Conservation (phyloP, 2,797 vertebrate species). For the Siniperca undulata region DNA sequence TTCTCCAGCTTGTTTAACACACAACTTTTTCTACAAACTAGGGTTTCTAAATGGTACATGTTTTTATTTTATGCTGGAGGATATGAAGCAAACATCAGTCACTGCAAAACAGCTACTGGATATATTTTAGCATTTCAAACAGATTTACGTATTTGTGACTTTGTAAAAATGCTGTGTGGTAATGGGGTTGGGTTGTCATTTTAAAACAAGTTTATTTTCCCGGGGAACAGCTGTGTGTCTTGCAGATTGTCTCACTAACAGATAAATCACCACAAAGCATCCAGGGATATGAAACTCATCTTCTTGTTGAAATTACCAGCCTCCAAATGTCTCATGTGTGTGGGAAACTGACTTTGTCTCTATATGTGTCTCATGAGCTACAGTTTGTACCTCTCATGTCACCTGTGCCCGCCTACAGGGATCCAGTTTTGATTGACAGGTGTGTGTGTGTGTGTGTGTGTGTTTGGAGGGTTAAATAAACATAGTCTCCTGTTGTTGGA, state of each 20-base stretch:
- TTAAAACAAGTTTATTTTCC: constrained; percentile 56
- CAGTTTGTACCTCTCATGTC: constrained; percentile 11
- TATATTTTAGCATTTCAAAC: constrained; percentile 54
- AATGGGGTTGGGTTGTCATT: constrained; percentile 56
- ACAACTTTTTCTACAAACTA: constrained; percentile 38
- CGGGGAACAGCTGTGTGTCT: constrained; percentile 67
- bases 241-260: constrained; percentile 51
- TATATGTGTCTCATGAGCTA: constrained; percentile 1
- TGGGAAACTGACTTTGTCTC: neutral
- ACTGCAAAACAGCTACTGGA: constrained; percentile 33
- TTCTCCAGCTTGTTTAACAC: constrained; percentile 18
- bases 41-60: constrained; percentile 24
- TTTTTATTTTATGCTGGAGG: constrained; percentile 32
- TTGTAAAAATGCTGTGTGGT: constrained; percentile 32
- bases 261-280: constrained; percentile 65
- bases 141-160: constrained; percentile 49
- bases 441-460: constrained; percentile 6
- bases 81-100: constrained; percentile 56
- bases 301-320: constrained; percentile 44
- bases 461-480: constrained; percentile 37
- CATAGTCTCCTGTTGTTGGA: constrained; percentile 22
- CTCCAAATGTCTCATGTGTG: constrained; percentile 35
- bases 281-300: constrained; percentile 52
- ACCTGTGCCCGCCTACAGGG: neutral
- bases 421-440: constrained; percentile 41